A percentile compares a stretch with the other conserved stretches of the same genome.
These are phyloP conservation scores for Danio tinwini DNA, from an alignment of 2,797 vertebrate species.

Conservation along the genomic window DNA sequence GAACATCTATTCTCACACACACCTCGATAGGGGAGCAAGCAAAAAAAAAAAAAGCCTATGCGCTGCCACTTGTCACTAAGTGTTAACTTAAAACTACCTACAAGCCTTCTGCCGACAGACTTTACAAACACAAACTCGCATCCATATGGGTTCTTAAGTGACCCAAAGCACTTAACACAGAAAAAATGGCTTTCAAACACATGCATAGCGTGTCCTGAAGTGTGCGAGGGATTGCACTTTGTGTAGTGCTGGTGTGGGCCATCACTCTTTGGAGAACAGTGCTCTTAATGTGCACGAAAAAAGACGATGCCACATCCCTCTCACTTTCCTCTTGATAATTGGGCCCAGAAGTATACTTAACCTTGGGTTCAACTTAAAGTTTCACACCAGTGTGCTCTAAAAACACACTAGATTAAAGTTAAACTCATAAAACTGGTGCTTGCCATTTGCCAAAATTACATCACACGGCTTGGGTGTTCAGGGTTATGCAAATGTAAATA, in stretches of 20 bases:
- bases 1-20: slow-evolving; percentile 19
- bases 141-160: slow-evolving; percentile 29
- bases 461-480: background rate
- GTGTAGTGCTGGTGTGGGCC: background rate
- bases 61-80: slow-evolving; percentile 33
- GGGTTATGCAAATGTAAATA: no score
- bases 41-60: slow-evolving; percentile 14
- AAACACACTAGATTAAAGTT: background rate
- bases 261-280: slow-evolving; percentile 6
- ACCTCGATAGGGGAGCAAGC: background rate
- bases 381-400: background rate
- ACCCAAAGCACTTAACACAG: slow-evolving; percentile 40
- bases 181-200: slow-evolving; percentile 38
- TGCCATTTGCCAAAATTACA: background rate
- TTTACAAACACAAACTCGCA: slow-evolving; percentile 11
- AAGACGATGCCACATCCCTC: background rate
- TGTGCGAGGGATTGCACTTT: slow-evolving; percentile 26
- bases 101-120: slow-evolving; percentile 14
- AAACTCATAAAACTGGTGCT: no score
- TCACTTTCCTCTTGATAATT: background rate
- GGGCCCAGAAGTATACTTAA: slow-evolving; percentile 16
- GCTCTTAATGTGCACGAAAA: background rate
- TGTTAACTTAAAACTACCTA: slow-evolving; percentile 36
- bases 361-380: slow-evolving; percentile 2
- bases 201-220: background rate